Evolutionary conservation across 2,797 vertebrate genomes (phyloP).

Genomic region (Trematomus bernacchii): DNA sequence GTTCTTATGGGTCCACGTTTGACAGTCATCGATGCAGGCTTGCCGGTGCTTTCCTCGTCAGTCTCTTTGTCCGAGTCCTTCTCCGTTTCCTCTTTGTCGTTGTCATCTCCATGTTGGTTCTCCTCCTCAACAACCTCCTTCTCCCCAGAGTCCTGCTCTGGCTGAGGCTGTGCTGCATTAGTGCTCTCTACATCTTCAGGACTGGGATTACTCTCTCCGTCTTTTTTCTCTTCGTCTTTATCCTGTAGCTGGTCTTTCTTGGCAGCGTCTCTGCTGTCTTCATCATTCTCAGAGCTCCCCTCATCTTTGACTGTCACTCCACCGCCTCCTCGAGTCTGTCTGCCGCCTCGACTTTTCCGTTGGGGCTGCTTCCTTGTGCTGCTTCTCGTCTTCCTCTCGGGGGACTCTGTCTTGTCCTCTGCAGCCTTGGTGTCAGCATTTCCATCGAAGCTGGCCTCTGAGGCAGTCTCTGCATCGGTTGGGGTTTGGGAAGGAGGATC

Average conservation of each 20-base stretch:
- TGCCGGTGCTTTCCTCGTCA: slow-evolving; percentile 78
- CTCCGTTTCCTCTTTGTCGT: slow-evolving; percentile 23
- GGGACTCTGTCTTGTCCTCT: slow-evolving; percentile 76
- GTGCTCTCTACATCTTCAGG: slow-evolving; percentile 65
- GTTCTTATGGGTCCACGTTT: slow-evolving; percentile 77
- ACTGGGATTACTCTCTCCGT: slow-evolving; percentile 58
- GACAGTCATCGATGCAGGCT: slow-evolving; percentile 33
- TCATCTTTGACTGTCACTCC: slow-evolving; percentile 71
- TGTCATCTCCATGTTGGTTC: slow-evolving; percentile 65
- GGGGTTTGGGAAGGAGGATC: slow-evolving; percentile 92
- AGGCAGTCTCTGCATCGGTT: slow-evolving; percentile 94
- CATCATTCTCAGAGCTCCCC: slow-evolving; percentile 85
- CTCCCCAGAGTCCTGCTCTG: slow-evolving; percentile 65
- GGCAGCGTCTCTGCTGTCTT: slow-evolving; percentile 60
- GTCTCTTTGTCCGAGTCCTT: slow-evolving; percentile 35
- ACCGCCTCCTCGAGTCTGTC: slow-evolving; percentile 45
- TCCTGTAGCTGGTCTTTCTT: slow-evolving; percentile 21
- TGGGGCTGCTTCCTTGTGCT: slow-evolving; percentile 49
- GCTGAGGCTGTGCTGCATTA: slow-evolving; percentile 58
- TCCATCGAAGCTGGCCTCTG: slow-evolving; percentile 95
- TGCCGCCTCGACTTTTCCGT: slow-evolving; percentile 47
- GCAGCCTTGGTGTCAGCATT: slow-evolving; percentile 83
- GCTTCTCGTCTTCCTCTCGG: slow-evolving; percentile 79
- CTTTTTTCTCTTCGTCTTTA: slow-evolving; percentile 59
- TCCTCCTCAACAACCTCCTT: slow-evolving; percentile 68